Base-by-base conservation (phyloP, 2,888 invertebrate species). In the Campopleginae sp. region DNA sequence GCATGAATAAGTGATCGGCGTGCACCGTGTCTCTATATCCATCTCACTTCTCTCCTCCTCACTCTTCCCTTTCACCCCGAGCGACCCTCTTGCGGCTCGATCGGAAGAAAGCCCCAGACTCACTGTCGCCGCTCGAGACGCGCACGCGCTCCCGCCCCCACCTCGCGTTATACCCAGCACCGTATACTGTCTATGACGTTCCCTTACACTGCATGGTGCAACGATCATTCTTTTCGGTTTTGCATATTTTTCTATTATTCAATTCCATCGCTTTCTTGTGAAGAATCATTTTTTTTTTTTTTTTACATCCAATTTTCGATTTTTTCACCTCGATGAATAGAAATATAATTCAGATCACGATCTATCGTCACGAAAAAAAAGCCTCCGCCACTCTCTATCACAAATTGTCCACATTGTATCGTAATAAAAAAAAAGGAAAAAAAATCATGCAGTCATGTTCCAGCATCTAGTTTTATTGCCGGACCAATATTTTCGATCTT, bases 1-100 rank as follows among this genome's bases (percentile, higher is more conserved):
- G 89, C 88, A 92, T 92, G 91, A 92, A 92, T 92, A 92, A 92
- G 88, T 91, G 91, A 92, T 91, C 89, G 90, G 86, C 87, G 86
- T 89, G 88, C 86, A 80, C 82, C 84, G 83, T 77, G 72, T 74
- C 80, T 74, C 80, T 79, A 65, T 86, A 80, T 42, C 58, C 78
- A 80, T 75, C 58, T 68, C 65, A 44, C 74, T 74, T 77, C 68
- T 33, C 71, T 61, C 27, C 46, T n/a, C 27, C 14, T 66, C 48
- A 27, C 63, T 12, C 42, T 23, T 31, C 17, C 78, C 27, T 6
- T 17, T 44, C 8, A 65, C 48, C 58, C 54, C 65, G 17, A 17
- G 66, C 46, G 71, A 58, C 85, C 82, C 85, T 82, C 78, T 82
- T 80, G 74, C 76, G 76, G 85, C 70, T 54, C 65, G 78, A 68